phyloP scores from a whole-genome alignment of 2,888 invertebrate genomes.

The Himalopsyche kuldschensis region DNA sequence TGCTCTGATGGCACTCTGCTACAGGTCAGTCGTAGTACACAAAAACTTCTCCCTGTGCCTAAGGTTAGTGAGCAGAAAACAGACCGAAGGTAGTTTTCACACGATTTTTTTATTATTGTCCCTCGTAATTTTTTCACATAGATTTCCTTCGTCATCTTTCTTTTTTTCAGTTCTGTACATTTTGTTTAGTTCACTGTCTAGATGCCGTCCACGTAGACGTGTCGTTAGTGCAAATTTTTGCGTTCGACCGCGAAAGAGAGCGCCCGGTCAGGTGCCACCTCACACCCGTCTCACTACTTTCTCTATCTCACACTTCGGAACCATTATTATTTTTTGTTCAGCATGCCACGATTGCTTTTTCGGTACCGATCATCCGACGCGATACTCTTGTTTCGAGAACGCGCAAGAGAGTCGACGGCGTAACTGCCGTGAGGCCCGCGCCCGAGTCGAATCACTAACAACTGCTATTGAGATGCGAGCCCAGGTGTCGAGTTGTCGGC shows the following conservation, averaged over 20 bases:
- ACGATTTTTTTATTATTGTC: slow-evolving; percentile 45
- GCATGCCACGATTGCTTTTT: slow-evolving; percentile 17
- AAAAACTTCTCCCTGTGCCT: slow-evolving; percentile 98
- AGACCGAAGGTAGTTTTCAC: slow-evolving; percentile 69
- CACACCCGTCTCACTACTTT: slow-evolving; percentile 33
- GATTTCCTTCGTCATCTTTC: slow-evolving; percentile 46
- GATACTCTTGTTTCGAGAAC: background rate
- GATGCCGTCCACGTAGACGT: slow-evolving; percentile 36
- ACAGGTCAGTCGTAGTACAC: slow-evolving; percentile 99
- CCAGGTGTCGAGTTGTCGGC: background rate
- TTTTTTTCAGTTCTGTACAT: slow-evolving; percentile 56
- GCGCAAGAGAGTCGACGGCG: background rate
- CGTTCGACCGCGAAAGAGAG: slow-evolving; percentile 28
- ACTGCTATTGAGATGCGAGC: background rate
- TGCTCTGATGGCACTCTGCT: slow-evolving; percentile 98
- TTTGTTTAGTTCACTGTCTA: slow-evolving; percentile 38
- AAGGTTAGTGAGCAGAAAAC: slow-evolving; percentile 95
- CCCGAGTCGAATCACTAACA: background rate
- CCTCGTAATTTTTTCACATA: slow-evolving; percentile 58
- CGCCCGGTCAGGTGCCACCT: slow-evolving; percentile 37
- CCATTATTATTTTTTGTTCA: slow-evolving; percentile 5
- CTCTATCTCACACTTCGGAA: slow-evolving; percentile 3
- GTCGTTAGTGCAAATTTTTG: slow-evolving; percentile 28
- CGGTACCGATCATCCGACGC: background rate
- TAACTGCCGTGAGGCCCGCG: background rate